phyloP scores from a whole-genome alignment of 2,888 invertebrate genomes.

The Blera fallax region DNA sequence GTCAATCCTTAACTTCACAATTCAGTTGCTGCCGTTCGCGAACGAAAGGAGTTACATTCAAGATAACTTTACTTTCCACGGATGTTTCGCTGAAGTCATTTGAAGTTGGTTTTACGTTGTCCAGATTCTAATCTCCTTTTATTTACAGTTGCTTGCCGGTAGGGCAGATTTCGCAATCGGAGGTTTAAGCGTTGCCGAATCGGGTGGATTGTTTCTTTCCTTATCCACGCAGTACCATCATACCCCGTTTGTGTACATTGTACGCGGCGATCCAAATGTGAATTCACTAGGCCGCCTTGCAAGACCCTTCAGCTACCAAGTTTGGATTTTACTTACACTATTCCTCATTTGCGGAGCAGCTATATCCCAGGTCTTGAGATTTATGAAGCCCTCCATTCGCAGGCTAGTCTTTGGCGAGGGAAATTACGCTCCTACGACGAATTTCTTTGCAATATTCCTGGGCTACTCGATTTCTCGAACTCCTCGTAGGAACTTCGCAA shows the following conservation, averaged over 20 bases:
- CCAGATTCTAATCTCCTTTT: neutral
- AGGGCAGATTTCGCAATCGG: constrained; percentile 76
- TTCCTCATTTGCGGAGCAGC: neutral
- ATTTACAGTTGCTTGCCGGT: neutral
- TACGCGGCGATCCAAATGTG: constrained; percentile 74
- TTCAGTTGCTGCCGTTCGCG: constrained; percentile 74
- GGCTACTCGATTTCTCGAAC: constrained; percentile 75
- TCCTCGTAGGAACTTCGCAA: constrained; percentile 74
- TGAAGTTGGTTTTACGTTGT: neutral
- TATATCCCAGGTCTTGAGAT: neutral
- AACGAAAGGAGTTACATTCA: no score
- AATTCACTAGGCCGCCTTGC: constrained; percentile 72
- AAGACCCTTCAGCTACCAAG: constrained; percentile 73
- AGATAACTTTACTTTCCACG: no score
- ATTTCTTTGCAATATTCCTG: constrained; percentile 73
- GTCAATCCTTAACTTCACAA: constrained; percentile 74
- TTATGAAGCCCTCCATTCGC: neutral
- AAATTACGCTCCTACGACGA: constrained; percentile 72
- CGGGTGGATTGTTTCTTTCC: constrained; percentile 71
- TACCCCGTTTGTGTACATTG: constrained; percentile 73
- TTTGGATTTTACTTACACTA: constrained; percentile 74
- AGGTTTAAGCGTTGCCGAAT: constrained; percentile 75
- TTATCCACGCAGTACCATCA: constrained; percentile 75
- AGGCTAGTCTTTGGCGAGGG: constrained; percentile 69
- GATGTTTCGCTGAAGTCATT: neutral